Conservation (phyloP, 2,888 invertebrate genomes). For the Suillia variegata region DNA sequence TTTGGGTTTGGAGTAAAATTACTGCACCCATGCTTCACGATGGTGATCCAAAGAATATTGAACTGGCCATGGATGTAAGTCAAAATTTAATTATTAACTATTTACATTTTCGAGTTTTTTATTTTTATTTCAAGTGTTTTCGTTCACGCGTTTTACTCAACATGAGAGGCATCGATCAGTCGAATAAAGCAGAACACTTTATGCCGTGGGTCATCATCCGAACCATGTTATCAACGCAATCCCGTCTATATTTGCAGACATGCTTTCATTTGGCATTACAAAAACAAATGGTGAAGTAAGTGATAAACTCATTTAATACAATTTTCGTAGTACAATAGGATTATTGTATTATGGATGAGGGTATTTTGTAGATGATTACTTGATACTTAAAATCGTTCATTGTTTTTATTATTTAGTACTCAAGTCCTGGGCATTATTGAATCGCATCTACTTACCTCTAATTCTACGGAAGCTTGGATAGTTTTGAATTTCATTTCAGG, state of each 20-base stretch:
- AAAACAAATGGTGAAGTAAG: constrained; percentile 34
- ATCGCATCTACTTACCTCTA: constrained; percentile 54
- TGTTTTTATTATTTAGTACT: too few relatives aligned
- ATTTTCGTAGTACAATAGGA: neutral
- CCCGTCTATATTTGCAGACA: constrained; percentile 52
- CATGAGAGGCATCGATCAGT: constrained; percentile 52
- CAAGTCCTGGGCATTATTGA: constrained; percentile 50
- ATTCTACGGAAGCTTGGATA: constrained; percentile 60
- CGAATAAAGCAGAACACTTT: constrained; percentile 54
- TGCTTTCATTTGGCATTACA: constrained; percentile 46
- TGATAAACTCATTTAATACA: neutral
- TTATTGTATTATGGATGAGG: too few relatives aligned
- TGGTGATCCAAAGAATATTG: constrained; percentile 49
- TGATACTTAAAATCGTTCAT: too few relatives aligned
- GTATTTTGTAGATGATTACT: too few relatives aligned
- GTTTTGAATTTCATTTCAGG: constrained; percentile 55
- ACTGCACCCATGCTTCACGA: constrained; percentile 54
- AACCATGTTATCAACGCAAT: constrained; percentile 48
- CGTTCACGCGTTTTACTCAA: constrained; percentile 51
- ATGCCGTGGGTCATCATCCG: constrained; percentile 59
- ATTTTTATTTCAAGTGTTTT: too few relatives aligned
- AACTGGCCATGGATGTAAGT: constrained; percentile 48
- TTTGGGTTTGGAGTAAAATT: constrained; percentile 57
- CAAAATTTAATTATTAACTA: neutral
- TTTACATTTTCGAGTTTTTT: too few relatives aligned